Evolutionary conservation across 2,888 invertebrate species (phyloP), one percentile per base, ranked within the genome.

Genomic region (Megamerina dolium): DNA sequence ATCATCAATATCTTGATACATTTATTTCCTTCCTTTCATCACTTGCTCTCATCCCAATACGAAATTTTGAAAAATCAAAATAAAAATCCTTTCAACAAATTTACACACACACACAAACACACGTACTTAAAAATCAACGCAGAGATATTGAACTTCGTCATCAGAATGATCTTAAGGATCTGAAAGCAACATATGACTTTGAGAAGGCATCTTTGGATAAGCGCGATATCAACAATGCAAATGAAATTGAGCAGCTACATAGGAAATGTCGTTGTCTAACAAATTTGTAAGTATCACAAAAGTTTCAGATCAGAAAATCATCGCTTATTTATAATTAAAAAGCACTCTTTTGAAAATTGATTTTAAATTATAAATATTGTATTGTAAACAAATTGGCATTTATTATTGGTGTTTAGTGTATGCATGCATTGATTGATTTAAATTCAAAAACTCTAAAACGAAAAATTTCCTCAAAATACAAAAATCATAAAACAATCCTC

Each of bases 211-310:
- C 66, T 10, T 56, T 72, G 52, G 69, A 71, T 39, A 67, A 73
- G 51, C 70, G 73, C 48, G 70, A 72, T 51, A 72, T 76, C 36
- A 75, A 75, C 58, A 76, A 77, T 56, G 67, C 73, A 21, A 74
- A 76, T 57, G 74, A 75, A 54, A 75, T 77, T 45, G 76, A 77
- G 55, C 76, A 77, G 54, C 63, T 78, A 50, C 77, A 77, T 56
- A 67, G 74, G 50, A 77, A 77, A 56, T 77, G 77, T 57, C 73
- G 73, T 52, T 77, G 77, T 56, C 64, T 78, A 45, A 77, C 77
- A 17, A 77, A 78, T 68, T 60, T 78, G 75, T 77, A 70, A 75
- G 76, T 73, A 34, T 2, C 12, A 16, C 10, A 5, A 36, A 5
- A 13, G 14, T 14, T n/a, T 2, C n/a, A n/a, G n/a, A n/a, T n/a